phyloP scores from a whole-genome alignment of 2,888 invertebrate genomes.

The Cantharis flavilabris region DNA sequence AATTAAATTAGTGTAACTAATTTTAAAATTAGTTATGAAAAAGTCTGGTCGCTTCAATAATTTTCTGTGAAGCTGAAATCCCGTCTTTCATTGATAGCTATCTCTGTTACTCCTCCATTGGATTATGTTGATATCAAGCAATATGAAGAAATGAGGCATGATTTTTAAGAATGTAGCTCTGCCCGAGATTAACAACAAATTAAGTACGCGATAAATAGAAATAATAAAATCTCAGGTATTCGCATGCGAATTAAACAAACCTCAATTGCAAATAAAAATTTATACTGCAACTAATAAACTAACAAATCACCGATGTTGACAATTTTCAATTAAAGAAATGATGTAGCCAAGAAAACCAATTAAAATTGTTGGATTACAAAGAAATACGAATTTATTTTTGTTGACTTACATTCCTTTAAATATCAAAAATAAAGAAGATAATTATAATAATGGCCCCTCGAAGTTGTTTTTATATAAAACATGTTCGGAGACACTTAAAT shows the following conservation, averaged over 20 bases:
- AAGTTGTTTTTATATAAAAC: background rate
- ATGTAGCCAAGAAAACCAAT: slow-evolving; percentile 31
- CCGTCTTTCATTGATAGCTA: background rate
- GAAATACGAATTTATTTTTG: slow-evolving; percentile 27
- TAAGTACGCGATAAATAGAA: background rate
- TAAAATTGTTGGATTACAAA: slow-evolving; percentile 28
- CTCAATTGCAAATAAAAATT: slow-evolving; percentile 25
- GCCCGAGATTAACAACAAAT: background rate
- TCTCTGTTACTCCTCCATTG: background rate
- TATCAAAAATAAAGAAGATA: slow-evolving; percentile 30
- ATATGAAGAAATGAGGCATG: background rate
- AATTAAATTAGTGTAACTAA: slow-evolving; percentile 24
- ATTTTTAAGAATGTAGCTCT: slow-evolving; percentile 4
- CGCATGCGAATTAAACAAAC: background rate
- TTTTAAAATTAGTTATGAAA: slow-evolving; percentile 23
- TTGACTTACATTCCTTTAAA: slow-evolving; percentile 26
- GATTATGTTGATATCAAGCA: background rate
- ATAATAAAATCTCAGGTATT: background rate
- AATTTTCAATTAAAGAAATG: slow-evolving; percentile 32
- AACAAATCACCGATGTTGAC: slow-evolving; percentile 30
- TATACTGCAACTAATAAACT: slow-evolving; percentile 28
- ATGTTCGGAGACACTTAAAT: background rate
- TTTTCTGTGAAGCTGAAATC: slow-evolving; percentile 3
- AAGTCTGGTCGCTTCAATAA: slow-evolving; percentile 9
- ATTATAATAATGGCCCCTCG: slow-evolving; percentile 17